Evolutionary conservation across 2,113 vertebrate genomes (phyloP), one percentile per base, ranked within the genome.

Genomic region (Channa argus): DNA sequence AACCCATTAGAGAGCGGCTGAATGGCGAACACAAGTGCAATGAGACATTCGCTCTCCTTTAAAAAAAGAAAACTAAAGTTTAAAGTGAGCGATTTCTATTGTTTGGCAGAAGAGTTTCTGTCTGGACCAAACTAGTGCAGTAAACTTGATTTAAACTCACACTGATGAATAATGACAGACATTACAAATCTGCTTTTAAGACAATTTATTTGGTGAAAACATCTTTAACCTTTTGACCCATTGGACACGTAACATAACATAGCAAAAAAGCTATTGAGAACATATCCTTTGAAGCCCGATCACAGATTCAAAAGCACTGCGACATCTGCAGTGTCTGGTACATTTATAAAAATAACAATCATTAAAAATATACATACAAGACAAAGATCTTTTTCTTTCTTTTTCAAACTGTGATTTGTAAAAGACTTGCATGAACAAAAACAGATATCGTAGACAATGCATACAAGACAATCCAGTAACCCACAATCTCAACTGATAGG

Each of bases 151-250:
- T 74, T 47, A 71, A 13, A 49, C 24, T 73, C 49, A n/a, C 24
- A 73, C 6, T 64, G 9, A 71, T 64, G 33, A 82, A 82, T n/a
- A 54, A 79, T 6, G 9, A 56, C 62, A 83, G 63, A 75, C 63
- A 43, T 50, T 5, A 39, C 51, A 49, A 77, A 75, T 68, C 39
- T 64, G 68, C 59, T 75, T 91, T 92, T 88, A 41, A 79, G 34
- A 84, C 83, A 79, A 91, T 95, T 94, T 94, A 93, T 93, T 24
- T 94, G 89, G 88, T 83, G 83, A 92, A 93, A 94, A 92, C 85
- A 89, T 89, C 77, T 69, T 87, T 76, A 69, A 77, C 80, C 79
- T 89, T 86, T 92, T 86, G 78, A 93, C 82, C 88, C 91, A 90
- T 71, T 86, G 77, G 88, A 91, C 88, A 93, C 72, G 83, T 71